A percentile compares a stretch with the other conserved stretches of the same genome.
Evolutionary conservation across 92 coral and sea anemone species (phyloP).

Genomic region (Siderastrea radians): DNA sequence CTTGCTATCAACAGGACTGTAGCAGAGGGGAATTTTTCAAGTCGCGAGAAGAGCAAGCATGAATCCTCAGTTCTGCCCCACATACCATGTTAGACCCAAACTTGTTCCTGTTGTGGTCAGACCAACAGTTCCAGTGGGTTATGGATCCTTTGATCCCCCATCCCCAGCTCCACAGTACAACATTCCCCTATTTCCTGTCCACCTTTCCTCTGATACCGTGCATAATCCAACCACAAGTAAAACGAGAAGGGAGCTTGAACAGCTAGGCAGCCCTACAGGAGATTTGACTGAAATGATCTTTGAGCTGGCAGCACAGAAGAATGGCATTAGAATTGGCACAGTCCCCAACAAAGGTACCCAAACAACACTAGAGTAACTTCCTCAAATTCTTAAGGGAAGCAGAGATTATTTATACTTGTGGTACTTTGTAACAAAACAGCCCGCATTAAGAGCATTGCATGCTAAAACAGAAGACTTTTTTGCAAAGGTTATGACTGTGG

Average conservation of each 20-base stretch:
- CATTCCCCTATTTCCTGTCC: conserved; percentile 4
- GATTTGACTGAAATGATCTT: conserved; percentile 15
- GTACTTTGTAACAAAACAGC: background rate
- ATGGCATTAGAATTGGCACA: conserved; percentile 73
- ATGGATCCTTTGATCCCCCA: background rate
- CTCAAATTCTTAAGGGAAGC: background rate
- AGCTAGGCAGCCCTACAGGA: conserved; percentile 8
- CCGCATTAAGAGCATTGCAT: too few relatives aligned
- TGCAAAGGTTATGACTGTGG: too few relatives aligned
- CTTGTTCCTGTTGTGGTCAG: conserved; percentile 28
- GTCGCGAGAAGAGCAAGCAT: background rate
- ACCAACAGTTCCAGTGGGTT: conserved; percentile 28
- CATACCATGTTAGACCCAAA: background rate
- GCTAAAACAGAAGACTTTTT: too few relatives aligned
- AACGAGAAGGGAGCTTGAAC: conserved; percentile 25
- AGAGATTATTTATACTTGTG: background rate
- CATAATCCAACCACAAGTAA: conserved; percentile 7
- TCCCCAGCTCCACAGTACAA: conserved; percentile 1
- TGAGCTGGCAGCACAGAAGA: conserved; percentile 69
- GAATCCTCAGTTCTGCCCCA: conserved; percentile 32
- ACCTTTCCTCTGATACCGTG: background rate
- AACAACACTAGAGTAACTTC: background rate
- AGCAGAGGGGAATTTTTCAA: background rate
- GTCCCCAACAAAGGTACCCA: conserved; percentile 41
- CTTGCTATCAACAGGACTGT: background rate